phyloP scores from a whole-genome alignment of 2,113 vertebrate genomes.

The Thunnus maccoyii region DNA sequence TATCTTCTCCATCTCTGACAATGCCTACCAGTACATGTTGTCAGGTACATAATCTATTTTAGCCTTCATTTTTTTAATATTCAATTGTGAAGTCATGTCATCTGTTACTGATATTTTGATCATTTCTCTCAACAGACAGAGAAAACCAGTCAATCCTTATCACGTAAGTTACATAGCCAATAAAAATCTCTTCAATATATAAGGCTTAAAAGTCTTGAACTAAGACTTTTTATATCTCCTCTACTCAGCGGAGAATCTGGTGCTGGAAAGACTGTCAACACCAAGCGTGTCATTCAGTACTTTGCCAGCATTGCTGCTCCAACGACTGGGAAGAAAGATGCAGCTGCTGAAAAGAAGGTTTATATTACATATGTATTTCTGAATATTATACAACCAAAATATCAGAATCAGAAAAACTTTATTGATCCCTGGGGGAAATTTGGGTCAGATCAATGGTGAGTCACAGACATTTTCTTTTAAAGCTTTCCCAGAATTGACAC shows the following conservation, averaged over 20 bases:
- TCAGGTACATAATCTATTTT: constrained; percentile 79
- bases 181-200: not conserved
- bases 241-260: constrained; percentile 91
- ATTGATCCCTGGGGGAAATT: too few relatives aligned
- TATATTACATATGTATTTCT: not conserved
- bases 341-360: constrained; percentile 87
- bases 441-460: not conserved
- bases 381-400: not conserved
- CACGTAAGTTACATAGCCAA: constrained; percentile 68
- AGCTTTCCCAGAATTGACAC: not conserved
- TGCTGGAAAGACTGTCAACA: constrained; percentile 95
- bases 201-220: not conserved
- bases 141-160: constrained; percentile 83
- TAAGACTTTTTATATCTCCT: constrained; percentile 8
- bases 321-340: constrained; percentile 87
- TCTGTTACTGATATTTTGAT: not conserved
- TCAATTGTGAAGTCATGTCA: rapidly evolving
- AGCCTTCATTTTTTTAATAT: not conserved
- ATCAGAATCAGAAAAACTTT: too few relatives aligned
- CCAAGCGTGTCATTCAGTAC: constrained; percentile 94
- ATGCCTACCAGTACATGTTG: constrained; percentile 93
- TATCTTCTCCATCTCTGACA: constrained; percentile 96
- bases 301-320: constrained; percentile 92
- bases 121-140: constrained; percentile 67
- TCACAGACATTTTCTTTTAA: not conserved